These are phyloP conservation scores for Trissonchulus latispiculum DNA, from an alignment of 2,888 invertebrate genomes.

Conservation along the genomic window DNA sequence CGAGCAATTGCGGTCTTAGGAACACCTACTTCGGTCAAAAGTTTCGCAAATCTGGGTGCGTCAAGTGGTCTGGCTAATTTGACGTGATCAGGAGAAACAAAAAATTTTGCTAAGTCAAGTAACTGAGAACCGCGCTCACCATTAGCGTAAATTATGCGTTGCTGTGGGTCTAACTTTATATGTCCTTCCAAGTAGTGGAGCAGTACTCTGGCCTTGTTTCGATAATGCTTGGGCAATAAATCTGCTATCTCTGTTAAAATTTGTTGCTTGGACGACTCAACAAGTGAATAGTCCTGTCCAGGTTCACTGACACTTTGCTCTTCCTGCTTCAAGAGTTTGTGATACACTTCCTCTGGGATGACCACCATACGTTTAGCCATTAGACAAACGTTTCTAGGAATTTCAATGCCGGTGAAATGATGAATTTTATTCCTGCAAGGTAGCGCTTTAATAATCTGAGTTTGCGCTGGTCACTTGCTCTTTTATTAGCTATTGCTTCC, in stretches of 20 bases:
- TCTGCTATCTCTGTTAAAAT: not conserved
- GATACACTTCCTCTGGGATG: not conserved
- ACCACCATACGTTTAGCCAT: not conserved
- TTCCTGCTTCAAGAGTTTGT: not conserved
- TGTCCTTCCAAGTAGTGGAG: not conserved
- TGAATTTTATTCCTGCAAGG: not conserved
- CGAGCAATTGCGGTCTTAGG: not conserved
- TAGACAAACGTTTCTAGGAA: not conserved
- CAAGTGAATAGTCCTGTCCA: not conserved
- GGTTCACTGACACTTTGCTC: too few relatives aligned
- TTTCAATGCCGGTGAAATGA: not conserved
- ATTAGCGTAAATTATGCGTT: slow-evolving; percentile 4
- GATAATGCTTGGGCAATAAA: slow-evolving; percentile 4
- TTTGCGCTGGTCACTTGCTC: not conserved
- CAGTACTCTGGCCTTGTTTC: slow-evolving; percentile 2
- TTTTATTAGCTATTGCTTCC: not conserved
- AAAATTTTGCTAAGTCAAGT: slow-evolving; percentile 14
- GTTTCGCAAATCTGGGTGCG: not conserved
- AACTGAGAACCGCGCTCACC: not conserved
- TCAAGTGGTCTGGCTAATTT: slow-evolving; percentile 10
- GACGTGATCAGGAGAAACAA: slow-evolving; percentile 4
- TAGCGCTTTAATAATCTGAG: not conserved
- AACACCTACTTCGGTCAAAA: not conserved
- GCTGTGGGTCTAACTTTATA: not conserved
- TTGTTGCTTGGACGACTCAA: not conserved